A percentile compares a stretch with the other conserved stretches of the same genome.
Conservation (phyloP, 2,888 invertebrate genomes). For the Melolontha melolontha region DNA sequence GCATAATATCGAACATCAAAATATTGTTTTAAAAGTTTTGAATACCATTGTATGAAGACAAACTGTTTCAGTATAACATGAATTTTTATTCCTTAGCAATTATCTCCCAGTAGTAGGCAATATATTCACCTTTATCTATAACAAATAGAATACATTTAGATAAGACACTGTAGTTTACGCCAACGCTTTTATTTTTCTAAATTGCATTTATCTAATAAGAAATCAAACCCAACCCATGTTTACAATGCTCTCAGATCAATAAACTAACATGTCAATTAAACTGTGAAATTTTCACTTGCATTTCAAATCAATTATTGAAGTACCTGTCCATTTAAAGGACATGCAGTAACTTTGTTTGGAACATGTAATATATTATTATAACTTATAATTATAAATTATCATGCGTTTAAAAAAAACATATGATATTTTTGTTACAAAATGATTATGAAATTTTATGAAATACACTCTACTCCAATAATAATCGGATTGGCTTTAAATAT, state of each 20-base stretch:
- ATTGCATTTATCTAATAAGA: conserved; percentile 40
- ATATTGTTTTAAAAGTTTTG: no score
- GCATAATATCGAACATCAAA: no score
- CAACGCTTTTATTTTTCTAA: conserved; percentile 37
- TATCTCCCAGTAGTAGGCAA: conserved; percentile 39
- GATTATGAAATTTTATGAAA: no score
- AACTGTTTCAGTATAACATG: conserved; percentile 9
- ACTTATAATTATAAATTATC: no score
- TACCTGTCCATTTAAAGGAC: no score
- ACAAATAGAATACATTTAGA: conserved; percentile 42
- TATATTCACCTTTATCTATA: conserved; percentile 36
- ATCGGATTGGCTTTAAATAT: no score
- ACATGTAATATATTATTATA: no score
- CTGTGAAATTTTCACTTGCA: conserved; percentile 4
- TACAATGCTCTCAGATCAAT: conserved; percentile 37
- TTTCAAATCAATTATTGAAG: no score
- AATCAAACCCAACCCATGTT: conserved; percentile 41
- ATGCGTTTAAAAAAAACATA: no score
- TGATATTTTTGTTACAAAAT: no score
- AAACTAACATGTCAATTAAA: conserved; percentile 45
- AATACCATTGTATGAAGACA: conserved; percentile 4
- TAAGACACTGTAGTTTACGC: conserved; percentile 37
- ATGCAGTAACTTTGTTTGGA: no score
- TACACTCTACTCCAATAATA: no score
- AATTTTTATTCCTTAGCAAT: conserved; percentile 27